Base-by-base conservation (phyloP, 92 coral and sea anemone species). In the Epizoanthus ramosus region DNA sequence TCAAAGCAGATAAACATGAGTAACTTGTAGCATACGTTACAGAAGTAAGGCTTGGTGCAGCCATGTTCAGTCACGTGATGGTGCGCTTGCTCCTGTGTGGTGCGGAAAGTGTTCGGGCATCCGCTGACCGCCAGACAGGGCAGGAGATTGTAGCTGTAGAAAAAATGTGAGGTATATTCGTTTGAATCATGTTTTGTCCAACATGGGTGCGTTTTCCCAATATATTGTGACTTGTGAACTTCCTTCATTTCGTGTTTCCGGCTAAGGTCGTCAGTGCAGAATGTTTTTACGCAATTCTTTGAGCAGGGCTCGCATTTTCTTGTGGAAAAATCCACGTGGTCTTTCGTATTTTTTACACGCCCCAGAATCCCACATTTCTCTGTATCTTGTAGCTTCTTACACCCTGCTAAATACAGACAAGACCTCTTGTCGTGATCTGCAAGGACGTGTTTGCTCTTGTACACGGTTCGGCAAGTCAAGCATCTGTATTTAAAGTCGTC, bases 41-140 rank as follows among this genome's bases (percentile, higher is more conserved):
- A 93, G 63, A 91, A 91, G 60, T 93, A 93, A 6, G 98, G 98
- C 61, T 89, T 89, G 14, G 41, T 86, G 73, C 93, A 93, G 74
- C 95, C 98, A 64, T 93, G 98, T 57, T 89, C 91, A 45, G 95
- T 93, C 90, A 91, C 91, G 92, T 93, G 98, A 82, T 93, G 98
- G 63, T 93, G 98, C 16, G 95, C 98, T 47, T 93, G 98, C 65
- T 91, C 98, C 72, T 93, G 98, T 37, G 87, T 65, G 15, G 98
- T 83, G 16, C 81, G 80, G 75, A 93, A 93, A 6, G 93, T 85
- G 74, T 80, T 87, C 84, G 88, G 88, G 88, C 98, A 93, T 6
- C 98, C 98, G 13, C 89, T 86, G 82, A 89, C 85, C 56, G 93
- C 98, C 75, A 93, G 88, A 73, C 98, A 93, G 17, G 98, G 98